A percentile compares a stretch with the other conserved stretches of the same genome.
Evolutionary conservation across 2,888 invertebrate species (phyloP).

Genomic region (Ectropis crepuscularia): DNA sequence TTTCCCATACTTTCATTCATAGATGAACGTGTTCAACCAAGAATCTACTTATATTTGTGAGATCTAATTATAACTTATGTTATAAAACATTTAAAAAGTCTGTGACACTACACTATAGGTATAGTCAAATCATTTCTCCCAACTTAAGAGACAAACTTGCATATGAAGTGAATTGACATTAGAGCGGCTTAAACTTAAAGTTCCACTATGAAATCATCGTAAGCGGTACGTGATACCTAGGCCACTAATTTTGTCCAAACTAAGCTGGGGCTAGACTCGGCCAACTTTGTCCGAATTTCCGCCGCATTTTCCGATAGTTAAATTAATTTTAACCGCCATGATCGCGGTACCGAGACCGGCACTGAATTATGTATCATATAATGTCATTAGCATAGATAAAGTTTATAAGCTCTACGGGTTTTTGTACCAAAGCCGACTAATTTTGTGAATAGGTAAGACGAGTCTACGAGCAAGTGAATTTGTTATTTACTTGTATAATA

Average conservation of each 20-base stretch:
- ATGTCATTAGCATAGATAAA: slow-evolving; percentile 12
- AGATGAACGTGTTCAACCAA: no score
- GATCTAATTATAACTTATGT: no score
- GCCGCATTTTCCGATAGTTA: slow-evolving; percentile 28
- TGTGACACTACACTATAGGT: no score
- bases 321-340: slow-evolving; percentile 27
- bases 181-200: neutral
- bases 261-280: slow-evolving; percentile 9
- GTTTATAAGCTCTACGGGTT: neutral
- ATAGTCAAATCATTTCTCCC: no score
- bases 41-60: no score
- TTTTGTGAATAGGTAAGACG: no score
- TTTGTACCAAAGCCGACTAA: neutral
- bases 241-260: slow-evolving; percentile 15
- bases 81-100: no score
- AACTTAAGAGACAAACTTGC: no score
- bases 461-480: no score
- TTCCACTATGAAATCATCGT: slow-evolving; percentile 7
- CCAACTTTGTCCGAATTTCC: slow-evolving; percentile 21
- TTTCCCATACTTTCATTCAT: no score
- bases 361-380: slow-evolving; percentile 13
- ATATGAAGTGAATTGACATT: neutral
- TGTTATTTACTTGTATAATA: no score
- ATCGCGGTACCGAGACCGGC: slow-evolving; percentile 6
- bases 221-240: slow-evolving; percentile 9